Evolutionary conservation across 2,888 invertebrate species (phyloP).

Genomic region (Brachycybe producta): DNA sequence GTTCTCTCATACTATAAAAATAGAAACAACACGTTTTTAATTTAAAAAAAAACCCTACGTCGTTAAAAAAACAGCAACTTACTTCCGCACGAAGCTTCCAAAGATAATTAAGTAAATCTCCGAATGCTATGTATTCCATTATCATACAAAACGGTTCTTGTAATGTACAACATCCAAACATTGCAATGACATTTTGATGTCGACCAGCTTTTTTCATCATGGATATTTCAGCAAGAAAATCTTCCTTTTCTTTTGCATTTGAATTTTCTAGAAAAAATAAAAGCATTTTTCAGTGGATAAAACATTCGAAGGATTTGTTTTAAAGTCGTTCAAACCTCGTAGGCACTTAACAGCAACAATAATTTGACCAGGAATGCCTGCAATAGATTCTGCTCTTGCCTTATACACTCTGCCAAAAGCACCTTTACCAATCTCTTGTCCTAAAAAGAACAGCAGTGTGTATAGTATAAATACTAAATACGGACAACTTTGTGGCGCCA

Average conservation of each 20-base stretch:
- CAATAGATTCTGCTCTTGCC: conserved; percentile 45
- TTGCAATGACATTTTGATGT: conserved; percentile 59
- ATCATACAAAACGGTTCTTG: conserved; percentile 56
- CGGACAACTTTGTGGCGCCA: background rate
- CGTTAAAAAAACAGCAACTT: too few relatives aligned
- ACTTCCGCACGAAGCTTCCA: conserved; percentile 35
- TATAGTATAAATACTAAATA: background rate
- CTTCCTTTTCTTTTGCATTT: conserved; percentile 38
- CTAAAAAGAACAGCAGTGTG: conserved; percentile 22
- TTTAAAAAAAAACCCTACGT: too few relatives aligned
- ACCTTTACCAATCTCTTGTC: conserved; percentile 52
- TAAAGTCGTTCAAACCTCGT: conserved; percentile 37
- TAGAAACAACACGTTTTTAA: too few relatives aligned
- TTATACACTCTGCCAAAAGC: conserved; percentile 61
- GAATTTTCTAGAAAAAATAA: conserved; percentile 30
- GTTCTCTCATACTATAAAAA: too few relatives aligned
- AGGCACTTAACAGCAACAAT: conserved; percentile 61
- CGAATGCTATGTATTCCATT: conserved; percentile 64
- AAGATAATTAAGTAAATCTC: conserved; percentile 54
- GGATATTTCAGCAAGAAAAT: conserved; percentile 61
- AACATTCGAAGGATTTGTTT: too few relatives aligned
- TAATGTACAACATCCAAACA: conserved; percentile 60
- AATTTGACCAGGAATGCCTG: conserved; percentile 39
- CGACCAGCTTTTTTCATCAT: conserved; percentile 62
- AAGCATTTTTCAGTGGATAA: too few relatives aligned